Base-by-base conservation (phyloP, 2,113 vertebrate species). In the Balaeniceps rex region DNA sequence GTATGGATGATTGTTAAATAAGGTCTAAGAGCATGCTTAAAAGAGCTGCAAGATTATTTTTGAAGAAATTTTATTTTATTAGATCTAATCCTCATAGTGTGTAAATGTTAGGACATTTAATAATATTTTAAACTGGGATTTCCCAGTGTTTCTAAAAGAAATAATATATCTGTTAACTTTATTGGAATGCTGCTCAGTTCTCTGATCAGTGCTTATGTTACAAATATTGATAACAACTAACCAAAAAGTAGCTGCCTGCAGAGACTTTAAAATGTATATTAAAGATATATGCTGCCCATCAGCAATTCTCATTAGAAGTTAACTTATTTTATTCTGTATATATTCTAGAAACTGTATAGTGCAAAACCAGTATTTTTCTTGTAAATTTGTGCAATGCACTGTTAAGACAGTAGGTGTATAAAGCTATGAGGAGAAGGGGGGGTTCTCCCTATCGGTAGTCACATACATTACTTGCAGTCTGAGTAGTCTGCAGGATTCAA, bases 241-340 rank as follows among this genome's bases (percentile, higher is more conserved):
- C 99, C 99, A 99, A 99, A 99, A 99, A 98, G 98, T 99, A 99
- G 99, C 98, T 99, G 98, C 99, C 99, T 99, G 99, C 99, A 99
- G 99, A 99, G 98, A 99, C 98, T 99, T 98, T 98, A 97, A 99
- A 98, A 96, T 98, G 98, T 98, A 98, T 98, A 98, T 98, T 98
- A 98, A 97, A 98, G 97, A 97, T 96, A 96, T 98, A 95, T 98
- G 97, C 99, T 99, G 99, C 98, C 98, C 97, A 98, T 98, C 98
- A 98, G 99, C 99, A 98, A 97, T 98, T 98, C 98, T 98, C 98
- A 98, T 97, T 98, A 99, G 98, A 96, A 98, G 98, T 98, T 99
- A 99, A 99, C 99, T 99, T 99, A 99, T 99, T 99, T 99, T 99
- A 99, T 99, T 99, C 99, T 99, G 98, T 99, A 99, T 99, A 99